These are phyloP conservation scores for Caenorhabditis wallacei DNA, from an alignment of 2,888 invertebrate species.

Conservation along the genomic window DNA sequence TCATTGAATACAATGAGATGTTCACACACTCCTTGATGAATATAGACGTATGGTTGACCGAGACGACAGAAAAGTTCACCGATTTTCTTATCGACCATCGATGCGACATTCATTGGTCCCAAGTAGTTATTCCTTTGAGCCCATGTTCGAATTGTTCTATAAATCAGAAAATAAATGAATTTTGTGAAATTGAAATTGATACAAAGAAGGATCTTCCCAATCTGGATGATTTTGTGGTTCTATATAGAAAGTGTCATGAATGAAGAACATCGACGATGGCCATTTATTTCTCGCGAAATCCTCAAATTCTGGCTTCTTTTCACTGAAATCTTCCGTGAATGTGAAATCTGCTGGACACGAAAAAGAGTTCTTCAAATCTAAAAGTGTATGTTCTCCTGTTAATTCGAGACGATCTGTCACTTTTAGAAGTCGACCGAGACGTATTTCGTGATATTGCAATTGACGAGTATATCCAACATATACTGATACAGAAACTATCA, in stretches of 20 bases:
- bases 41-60: conserved; percentile 90
- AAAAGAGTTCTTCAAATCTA: conserved; percentile 89
- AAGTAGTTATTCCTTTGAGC: conserved; percentile 83
- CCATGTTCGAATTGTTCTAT: conserved; percentile 86
- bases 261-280: conserved; percentile 89
- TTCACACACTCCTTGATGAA: conserved; percentile 94
- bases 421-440: conserved; percentile 76
- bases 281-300: conserved; percentile 85
- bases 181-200: not conserved
- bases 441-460: conserved; percentile 68
- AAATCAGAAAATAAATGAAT: conserved; percentile 23
- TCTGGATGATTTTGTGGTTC: conserved; percentile 85
- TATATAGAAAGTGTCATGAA: conserved; percentile 90
- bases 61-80: conserved; percentile 86
- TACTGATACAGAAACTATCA: conserved; percentile 69
- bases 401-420: conserved; percentile 86
- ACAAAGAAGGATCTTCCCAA: conserved; percentile 40
- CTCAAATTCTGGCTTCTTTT: conserved; percentile 46
- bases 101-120: conserved; percentile 85
- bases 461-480: conserved; percentile 73
- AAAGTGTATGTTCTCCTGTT: conserved; percentile 87
- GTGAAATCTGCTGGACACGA: conserved; percentile 88
- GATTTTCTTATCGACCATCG: conserved; percentile 81
- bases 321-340: conserved; percentile 83
- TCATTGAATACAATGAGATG: conserved; percentile 92